Percentiles rank a stretch among this genome's conserved stretches.
These are phyloP conservation scores for Rhincodon typus DNA, from an alignment of 2,797 vertebrate species.

Conservation along the genomic window DNA sequence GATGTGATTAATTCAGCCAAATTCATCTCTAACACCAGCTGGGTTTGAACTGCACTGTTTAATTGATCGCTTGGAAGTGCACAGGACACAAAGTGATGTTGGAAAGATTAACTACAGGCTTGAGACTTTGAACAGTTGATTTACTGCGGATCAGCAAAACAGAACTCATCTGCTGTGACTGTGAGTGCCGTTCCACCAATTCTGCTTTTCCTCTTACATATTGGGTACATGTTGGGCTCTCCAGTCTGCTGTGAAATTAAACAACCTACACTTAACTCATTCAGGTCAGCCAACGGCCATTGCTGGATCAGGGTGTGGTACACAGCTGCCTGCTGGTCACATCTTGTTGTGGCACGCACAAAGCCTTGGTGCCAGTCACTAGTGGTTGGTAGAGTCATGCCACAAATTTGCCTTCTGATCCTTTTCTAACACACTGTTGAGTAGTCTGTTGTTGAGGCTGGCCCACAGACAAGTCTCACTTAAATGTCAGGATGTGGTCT, in stretches of 20 bases:
- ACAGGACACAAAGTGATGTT: not conserved
- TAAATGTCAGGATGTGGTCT: too few species aligned
- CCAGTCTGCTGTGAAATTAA: not conserved
- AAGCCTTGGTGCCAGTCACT: too few species aligned
- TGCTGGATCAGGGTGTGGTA: not conserved
- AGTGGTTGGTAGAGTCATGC: too few species aligned
- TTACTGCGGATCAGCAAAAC: not conserved
- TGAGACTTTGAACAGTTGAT: not conserved
- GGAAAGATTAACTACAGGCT: not conserved
- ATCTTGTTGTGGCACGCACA: too few species aligned
- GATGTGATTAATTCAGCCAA: constrained; percentile 24
- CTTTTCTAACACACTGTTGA: too few species aligned
- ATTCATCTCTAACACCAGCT: not conserved
- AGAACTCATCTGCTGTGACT: not conserved
- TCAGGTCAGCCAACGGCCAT: not conserved
- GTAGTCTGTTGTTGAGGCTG: too few species aligned
- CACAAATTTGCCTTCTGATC: too few species aligned
- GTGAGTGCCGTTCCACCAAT: not conserved
- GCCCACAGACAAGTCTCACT: too few species aligned
- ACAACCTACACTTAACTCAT: not conserved
- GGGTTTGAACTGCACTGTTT: not conserved
- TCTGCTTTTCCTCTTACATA: too few species aligned
- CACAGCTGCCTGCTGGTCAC: too few species aligned
- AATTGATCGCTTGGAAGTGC: not conserved
- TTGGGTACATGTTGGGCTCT: not conserved